phyloP scores from a whole-genome alignment of 2,113 vertebrate genomes.

The Corythornis vintsioides region DNA sequence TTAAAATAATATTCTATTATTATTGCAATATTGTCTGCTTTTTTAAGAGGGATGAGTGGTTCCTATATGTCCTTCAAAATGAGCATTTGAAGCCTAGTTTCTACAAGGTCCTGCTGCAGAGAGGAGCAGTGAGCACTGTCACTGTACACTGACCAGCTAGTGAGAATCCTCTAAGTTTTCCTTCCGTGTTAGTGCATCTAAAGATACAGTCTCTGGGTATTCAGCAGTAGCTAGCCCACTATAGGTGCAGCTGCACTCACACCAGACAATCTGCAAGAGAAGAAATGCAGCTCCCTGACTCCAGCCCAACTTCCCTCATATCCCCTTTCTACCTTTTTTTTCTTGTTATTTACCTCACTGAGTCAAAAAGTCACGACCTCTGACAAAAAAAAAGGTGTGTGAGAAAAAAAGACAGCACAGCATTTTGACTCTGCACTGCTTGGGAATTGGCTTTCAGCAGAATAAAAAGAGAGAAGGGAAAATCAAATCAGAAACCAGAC shows the following conservation, averaged over 20 bases:
- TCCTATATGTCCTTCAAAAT: not conserved
- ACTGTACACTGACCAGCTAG: not conserved
- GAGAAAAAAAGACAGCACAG: not conserved
- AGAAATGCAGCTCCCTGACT: not conserved
- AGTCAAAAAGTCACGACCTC: not conserved
- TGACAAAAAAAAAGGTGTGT: not conserved
- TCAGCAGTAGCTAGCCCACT: not conserved
- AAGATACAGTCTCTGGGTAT: not conserved
- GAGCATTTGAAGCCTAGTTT: not conserved
- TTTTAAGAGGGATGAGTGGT: not conserved
- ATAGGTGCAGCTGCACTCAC: not conserved
- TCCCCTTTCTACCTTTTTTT: not conserved
- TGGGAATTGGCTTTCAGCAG: not conserved
- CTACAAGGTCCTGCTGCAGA: not conserved
- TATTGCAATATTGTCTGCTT: not conserved
- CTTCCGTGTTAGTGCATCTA: not conserved
- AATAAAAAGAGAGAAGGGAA: not conserved
- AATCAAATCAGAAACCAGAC: not conserved
- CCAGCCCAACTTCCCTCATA: not conserved
- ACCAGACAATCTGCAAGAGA: not conserved
- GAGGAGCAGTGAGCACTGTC: not conserved
- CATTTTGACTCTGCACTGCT: not conserved
- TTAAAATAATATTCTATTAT: not conserved
- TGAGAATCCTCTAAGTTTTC: not conserved
- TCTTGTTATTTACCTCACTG: not conserved